Evolutionary conservation across 1,140 invertebrate species (phyloP).

Genomic region (Drosophila nasuta): DNA sequence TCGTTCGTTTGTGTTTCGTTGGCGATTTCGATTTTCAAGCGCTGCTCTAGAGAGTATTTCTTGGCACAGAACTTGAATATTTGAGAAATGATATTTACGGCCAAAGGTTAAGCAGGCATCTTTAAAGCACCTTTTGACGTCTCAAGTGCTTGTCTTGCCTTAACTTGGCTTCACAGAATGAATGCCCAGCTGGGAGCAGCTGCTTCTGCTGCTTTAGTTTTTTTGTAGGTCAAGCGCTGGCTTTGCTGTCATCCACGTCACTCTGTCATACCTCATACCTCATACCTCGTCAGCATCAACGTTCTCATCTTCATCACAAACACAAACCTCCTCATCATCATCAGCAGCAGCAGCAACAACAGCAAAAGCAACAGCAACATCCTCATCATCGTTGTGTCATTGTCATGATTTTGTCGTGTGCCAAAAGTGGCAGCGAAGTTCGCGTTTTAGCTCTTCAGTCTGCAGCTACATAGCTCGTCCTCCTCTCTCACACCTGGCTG

Average conservation of each 20-base stretch:
- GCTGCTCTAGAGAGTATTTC: neutral
- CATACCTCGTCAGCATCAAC: slow-evolving; percentile 19
- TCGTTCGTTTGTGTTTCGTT: no score
- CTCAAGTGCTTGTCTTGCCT: slow-evolving; percentile 55
- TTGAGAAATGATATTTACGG: slow-evolving; percentile 37
- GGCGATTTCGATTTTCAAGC: neutral
- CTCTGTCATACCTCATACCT: neutral
- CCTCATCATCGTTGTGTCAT: slow-evolving; percentile 48
- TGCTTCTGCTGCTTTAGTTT: neutral
- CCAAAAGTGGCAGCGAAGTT: slow-evolving; percentile 72
- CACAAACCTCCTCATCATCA: slow-evolving; percentile 22
- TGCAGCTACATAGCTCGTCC: neutral
- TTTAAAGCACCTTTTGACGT: slow-evolving; percentile 54
- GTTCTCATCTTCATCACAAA: slow-evolving; percentile 23
- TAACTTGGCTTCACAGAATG: slow-evolving; percentile 44
- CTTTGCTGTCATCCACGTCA: slow-evolving; percentile 24
- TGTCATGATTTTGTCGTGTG: slow-evolving; percentile 64
- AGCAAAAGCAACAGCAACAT: slow-evolving; percentile 24
- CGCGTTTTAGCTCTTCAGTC: slow-evolving; percentile 10
- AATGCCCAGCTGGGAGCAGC: slow-evolving; percentile 7
- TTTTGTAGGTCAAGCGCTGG: slow-evolving; percentile 72
- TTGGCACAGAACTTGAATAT: slow-evolving; percentile 56
- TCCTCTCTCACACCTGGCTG: neutral
- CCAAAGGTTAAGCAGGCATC: slow-evolving; percentile 35
- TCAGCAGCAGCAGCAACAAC: slow-evolving; percentile 31